Evolutionary conservation across 2,888 invertebrate species (phyloP).

Genomic region (Melinopterus prodromus): DNA sequence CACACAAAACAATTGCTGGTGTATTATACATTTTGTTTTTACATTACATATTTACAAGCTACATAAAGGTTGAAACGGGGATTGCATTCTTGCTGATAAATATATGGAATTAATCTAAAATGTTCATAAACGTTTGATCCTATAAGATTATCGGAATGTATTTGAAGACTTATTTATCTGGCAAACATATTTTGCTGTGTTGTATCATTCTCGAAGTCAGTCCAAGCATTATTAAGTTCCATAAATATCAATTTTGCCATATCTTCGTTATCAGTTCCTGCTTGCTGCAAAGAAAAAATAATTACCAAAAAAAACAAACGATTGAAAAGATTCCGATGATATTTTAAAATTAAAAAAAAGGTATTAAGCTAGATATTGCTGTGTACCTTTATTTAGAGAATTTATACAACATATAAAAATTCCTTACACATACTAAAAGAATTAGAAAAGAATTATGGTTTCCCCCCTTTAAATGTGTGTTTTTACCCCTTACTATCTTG

Average conservation of each 20-base stretch:
- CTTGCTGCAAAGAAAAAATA: slow-evolving; percentile 71
- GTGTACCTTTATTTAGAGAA: too few relatives aligned
- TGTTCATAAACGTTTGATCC: background rate
- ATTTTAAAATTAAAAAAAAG: too few relatives aligned
- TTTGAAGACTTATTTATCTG: background rate
- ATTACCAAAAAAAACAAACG: too few relatives aligned
- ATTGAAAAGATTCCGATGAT: too few relatives aligned
- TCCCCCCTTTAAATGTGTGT: too few relatives aligned
- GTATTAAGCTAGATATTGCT: too few relatives aligned
- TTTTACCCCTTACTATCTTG: too few relatives aligned
- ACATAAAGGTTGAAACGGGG: background rate
- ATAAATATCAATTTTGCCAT: slow-evolving; percentile 97
- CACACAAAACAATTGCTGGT: background rate
- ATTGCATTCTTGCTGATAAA: background rate
- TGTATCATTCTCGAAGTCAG: slow-evolving; percentile 90
- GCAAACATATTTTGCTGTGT: slow-evolving; percentile 79
- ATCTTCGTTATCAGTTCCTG: slow-evolving; percentile 90
- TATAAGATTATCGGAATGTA: background rate
- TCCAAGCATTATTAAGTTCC: slow-evolving; percentile 99
- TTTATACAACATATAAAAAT: too few relatives aligned
- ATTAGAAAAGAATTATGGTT: too few relatives aligned
- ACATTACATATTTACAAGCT: slow-evolving; percentile 4
- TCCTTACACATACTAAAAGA: too few relatives aligned
- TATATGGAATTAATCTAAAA: background rate
- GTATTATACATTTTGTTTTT: background rate